phyloP scores from a whole-genome alignment of 2,113 vertebrate species.

The Scortum barcoo region DNA sequence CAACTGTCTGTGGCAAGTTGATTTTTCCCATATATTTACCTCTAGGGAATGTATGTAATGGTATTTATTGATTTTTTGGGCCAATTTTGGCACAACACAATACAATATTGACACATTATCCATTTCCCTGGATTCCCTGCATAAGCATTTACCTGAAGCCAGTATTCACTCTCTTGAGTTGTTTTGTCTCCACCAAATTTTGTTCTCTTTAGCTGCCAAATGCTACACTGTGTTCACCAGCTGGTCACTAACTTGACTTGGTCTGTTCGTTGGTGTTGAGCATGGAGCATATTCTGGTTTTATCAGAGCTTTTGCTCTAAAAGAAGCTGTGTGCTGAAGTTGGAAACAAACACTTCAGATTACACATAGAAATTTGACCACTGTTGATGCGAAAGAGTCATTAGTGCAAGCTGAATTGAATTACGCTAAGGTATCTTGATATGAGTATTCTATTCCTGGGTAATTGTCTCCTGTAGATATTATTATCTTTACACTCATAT shows the following conservation, averaged over 20 bases:
- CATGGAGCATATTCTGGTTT: neutral
- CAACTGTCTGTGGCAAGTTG: neutral
- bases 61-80: too few species aligned
- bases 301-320: neutral
- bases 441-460: neutral
- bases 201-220: neutral
- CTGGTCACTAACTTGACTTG: too few species aligned
- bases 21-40: neutral
- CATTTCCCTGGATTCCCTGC: too few species aligned
- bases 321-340: neutral
- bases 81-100: neutral
- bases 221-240: neutral
- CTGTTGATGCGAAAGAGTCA: too few species aligned
- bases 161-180: neutral
- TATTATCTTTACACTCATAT: neutral
- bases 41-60: neutral
- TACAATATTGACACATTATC: neutral
- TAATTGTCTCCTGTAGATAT: neutral
- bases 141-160: neutral
- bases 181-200: neutral
- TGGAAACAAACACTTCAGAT: neutral
- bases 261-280: neutral
- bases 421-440: neutral
- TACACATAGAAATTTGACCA: neutral
- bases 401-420: neutral